phyloP scores from a whole-genome alignment of 92 coral and sea anemone genomes.

The Phenganax marumi region DNA sequence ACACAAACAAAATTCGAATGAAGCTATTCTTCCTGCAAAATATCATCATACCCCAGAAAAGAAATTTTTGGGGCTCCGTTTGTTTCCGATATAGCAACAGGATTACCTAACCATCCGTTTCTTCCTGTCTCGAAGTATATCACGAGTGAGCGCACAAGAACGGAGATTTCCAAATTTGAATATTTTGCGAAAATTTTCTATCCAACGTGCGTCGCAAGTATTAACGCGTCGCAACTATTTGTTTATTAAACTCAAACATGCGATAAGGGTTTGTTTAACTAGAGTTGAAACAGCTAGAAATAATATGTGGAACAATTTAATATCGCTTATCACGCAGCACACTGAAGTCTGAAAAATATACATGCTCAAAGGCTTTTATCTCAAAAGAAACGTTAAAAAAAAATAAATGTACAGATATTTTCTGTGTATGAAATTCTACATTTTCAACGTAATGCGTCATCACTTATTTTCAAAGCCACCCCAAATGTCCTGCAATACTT shows the following conservation, averaged over 20 bases:
- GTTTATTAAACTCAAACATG: conserved; percentile 15
- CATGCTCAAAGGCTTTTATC: too few relatives aligned
- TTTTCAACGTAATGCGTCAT: too few relatives aligned
- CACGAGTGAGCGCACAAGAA: neutral
- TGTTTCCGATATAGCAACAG: conserved; percentile 24
- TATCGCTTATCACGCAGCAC: neutral
- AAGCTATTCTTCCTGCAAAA: conserved; percentile 28
- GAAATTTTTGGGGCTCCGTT: neutral
- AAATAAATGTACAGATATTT: too few relatives aligned
- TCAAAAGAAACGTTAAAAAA: too few relatives aligned
- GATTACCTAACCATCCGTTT: neutral
- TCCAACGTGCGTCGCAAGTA: neutral
- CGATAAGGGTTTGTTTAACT: conserved; percentile 20
- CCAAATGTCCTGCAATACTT: too few relatives aligned
- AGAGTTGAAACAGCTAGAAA: neutral
- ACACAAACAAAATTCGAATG: conserved; percentile 32
- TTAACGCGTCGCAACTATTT: conserved; percentile 4
- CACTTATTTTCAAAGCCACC: too few relatives aligned
- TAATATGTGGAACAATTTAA: neutral
- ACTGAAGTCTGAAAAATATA: neutral
- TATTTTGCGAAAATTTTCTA: neutral
- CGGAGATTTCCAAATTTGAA: neutral
- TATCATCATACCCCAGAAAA: conserved; percentile 13
- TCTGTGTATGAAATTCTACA: too few relatives aligned
- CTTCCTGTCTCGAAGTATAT: neutral